Percentiles rank a stretch among this genome's conserved stretches.
phyloP scores from a whole-genome alignment of 2,113 vertebrate genomes.

The Callipepla squamata region DNA sequence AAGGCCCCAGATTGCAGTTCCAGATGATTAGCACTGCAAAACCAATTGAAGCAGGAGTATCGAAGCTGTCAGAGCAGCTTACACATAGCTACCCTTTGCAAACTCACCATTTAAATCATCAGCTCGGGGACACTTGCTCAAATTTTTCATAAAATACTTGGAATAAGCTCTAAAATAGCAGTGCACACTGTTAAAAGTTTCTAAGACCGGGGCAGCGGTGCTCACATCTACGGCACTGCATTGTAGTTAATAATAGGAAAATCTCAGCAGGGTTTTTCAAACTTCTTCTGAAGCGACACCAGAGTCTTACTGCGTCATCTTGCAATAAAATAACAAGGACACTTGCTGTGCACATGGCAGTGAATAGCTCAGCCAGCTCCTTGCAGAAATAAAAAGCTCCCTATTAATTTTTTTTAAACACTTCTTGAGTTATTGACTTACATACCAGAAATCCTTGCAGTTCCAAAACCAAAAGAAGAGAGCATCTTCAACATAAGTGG shows the following conservation, averaged over 20 bases:
- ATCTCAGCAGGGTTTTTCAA: not conserved
- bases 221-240: accelerated
- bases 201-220: accelerated
- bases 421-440: not conserved
- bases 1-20: not conserved
- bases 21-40: not conserved
- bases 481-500: not conserved
- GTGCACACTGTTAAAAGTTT: not conserved
- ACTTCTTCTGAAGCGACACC: not conserved
- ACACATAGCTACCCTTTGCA: not conserved
- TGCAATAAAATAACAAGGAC: not conserved
- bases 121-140: not conserved
- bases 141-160: not conserved
- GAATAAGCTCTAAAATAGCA: not conserved
- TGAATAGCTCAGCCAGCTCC: not conserved
- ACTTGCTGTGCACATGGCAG: accelerated
- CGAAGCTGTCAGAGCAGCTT: constrained; percentile 44
- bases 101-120: constrained; percentile 18
- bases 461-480: not conserved
- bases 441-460: not conserved
- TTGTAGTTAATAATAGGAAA: not conserved
- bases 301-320: not conserved
- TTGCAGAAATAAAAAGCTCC: not conserved
- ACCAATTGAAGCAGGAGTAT: not conserved
- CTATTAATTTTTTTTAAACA: not conserved